Base-by-base conservation (phyloP, 2,888 invertebrate genomes). In the Cantharis rufa region DNA sequence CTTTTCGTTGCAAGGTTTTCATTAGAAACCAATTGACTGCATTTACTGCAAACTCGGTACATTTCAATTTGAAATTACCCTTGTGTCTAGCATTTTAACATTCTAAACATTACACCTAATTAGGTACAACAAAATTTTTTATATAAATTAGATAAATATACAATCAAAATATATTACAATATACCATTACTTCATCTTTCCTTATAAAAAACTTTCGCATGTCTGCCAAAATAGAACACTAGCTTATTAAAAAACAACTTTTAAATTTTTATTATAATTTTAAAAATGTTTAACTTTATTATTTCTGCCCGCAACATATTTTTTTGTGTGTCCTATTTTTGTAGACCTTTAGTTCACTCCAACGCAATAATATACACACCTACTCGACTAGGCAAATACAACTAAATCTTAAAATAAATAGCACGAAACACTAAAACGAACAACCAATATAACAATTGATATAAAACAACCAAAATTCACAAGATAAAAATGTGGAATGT, bases 31-130 rank as follows among this genome's bases (percentile, higher is more conserved):
- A 77, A 77, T 74, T 48, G 48, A 48, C 48, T 48, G 48, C 48
- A 48, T 48, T 48, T 69, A 61, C 68, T 74, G 74, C 77, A 62
- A 77, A 77, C 69, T 74, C 15, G 32, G 70, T 72, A 77, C 24
- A 80, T 82, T 81, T 82, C 82, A 82, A 81, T 81, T 81, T 81
- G 81, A 82, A 82, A 82, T 81, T 81, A 81, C 80, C 75, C 69
- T 16, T 79, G 77, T 79, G 81, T 81, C 81, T 81, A 81, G 81
- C 75, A 64, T 69, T 66, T 66, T 63, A 63, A 66, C n/a, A 32
- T 72, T 76, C 81, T 81, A 81, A 81, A 81, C 81, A 79, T 79
- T 74, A 73, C 69, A 66, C 48, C 24, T 66, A 66, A 66, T 66
- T 75, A 70, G 70, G 70, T 75, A 71, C 28, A 75, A 75, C 64